Evolutionary conservation across 2,888 invertebrate species (phyloP), one percentile per base, ranked within the genome.

Genomic region (Corbicula japonica): DNA sequence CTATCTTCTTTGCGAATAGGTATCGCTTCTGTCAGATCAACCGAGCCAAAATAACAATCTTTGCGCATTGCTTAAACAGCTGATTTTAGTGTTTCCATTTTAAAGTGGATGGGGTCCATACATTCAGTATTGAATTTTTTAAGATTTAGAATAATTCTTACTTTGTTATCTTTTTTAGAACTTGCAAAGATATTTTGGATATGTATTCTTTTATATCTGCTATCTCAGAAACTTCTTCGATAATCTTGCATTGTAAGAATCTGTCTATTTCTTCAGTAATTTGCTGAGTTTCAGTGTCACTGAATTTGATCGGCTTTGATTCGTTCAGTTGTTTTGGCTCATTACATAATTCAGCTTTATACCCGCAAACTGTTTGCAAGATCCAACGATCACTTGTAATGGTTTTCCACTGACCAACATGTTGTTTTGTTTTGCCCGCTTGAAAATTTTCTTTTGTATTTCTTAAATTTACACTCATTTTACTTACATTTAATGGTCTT

Each of bases 21-120:
- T 41, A 41, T 41, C 12, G 12, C 54, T n/a, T 54, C 54, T 4
- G 54, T 26, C 15, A 54, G 32, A n/a, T 54, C 54, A 10, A 54
- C 54, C 8, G 54, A 54, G 32, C 54, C 54, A 54, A 54, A 54
- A 23, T 54, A 54, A 54, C 54, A 54, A 60, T 54, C 28, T 54
- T 23, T 54, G 5, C 28, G 26, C 54, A 54, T 54, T 26, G 54
- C 15, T 12, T 54, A 15, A 26, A 54, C 23, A 30, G 54, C 54
- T 26, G 26, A 30, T 18, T 30, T 23, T 8, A 54, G 54, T 54
- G 54, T 54, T 54, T 54, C 54, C 54, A 54, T 54, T 26, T 54
- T 54, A 30, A 54, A 54, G n/a, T n/a, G n/a, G n/a, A n/a, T n/a
- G n/a, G n/a, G n/a, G n/a, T n/a, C n/a, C n/a, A n/a, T n/a, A n/a